A percentile compares a stretch with the other conserved stretches of the same genome.
phyloP scores from a whole-genome alignment of 2,888 invertebrate genomes.

The Ophioninae sp. region DNA sequence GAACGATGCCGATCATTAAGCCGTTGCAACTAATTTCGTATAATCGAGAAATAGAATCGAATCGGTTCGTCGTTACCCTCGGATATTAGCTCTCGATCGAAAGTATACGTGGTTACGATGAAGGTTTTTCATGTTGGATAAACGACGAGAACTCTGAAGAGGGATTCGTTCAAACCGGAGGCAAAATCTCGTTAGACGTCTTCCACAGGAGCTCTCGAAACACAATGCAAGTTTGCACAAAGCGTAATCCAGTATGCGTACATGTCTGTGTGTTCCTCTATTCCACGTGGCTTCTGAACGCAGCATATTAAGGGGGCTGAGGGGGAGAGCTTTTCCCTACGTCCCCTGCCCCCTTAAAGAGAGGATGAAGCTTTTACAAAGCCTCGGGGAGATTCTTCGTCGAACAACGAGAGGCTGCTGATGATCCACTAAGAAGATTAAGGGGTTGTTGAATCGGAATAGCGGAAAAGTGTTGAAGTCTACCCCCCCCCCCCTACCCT shows the following conservation, averaged over 20 bases:
- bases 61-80: not conserved
- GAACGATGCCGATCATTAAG: too few relatives aligned
- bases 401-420: conserved; percentile 39
- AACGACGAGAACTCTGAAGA: not conserved
- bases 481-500: not conserved
- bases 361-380: conserved; percentile 27
- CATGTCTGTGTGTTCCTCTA: conserved; percentile 7
- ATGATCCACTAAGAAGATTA: conserved; percentile 53
- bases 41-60: too few relatives aligned
- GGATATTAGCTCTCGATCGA: not conserved
- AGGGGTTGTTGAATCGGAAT: conserved; percentile 45
- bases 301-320: conserved; percentile 12
- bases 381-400: conserved; percentile 31
- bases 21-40: too few relatives aligned
- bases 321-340: not conserved
- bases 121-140: not conserved
- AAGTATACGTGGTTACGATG: not conserved
- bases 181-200: conserved; percentile 6
- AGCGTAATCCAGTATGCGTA: conserved; percentile 1
- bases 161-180: not conserved
- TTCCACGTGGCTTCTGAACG: conserved; percentile 2
- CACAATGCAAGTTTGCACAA: conserved; percentile 17
- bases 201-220: not conserved
- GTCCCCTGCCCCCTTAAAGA: not conserved
- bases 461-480: conserved; percentile 35